phyloP scores from a whole-genome alignment of 2,888 invertebrate genomes.

The Spilarctia lutea region DNA sequence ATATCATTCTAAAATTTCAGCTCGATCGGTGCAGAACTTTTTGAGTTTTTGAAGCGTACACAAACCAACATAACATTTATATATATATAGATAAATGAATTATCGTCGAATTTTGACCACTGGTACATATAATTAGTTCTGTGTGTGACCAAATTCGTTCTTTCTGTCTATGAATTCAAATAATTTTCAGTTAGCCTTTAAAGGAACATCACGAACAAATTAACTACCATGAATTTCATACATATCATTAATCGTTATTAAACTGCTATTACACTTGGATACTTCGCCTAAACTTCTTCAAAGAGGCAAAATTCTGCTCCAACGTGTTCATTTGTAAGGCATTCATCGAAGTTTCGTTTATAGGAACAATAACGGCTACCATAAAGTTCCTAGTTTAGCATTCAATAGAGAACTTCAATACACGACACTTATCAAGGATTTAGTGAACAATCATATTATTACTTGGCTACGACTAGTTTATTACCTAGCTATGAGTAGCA shows the following conservation, averaged over 20 bases:
- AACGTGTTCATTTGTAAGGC: constrained; percentile 27
- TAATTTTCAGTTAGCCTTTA: neutral
- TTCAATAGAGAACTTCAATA: constrained; percentile 34
- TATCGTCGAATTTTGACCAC: too few species aligned
- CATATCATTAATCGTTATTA: constrained; percentile 1
- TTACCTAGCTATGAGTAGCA: neutral
- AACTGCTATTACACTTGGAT: neutral
- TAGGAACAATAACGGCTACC: constrained; percentile 35
- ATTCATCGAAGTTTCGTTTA: constrained; percentile 40
- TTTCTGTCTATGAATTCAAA: too few species aligned
- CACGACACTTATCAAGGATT: constrained; percentile 21
- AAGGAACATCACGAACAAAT: neutral
- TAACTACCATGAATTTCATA: neutral
- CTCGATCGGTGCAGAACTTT: too few species aligned
- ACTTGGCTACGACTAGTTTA: constrained; percentile 9
- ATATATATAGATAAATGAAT: too few species aligned
- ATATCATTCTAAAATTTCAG: too few species aligned
- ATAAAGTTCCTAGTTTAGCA: constrained; percentile 41
- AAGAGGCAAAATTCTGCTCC: constrained; percentile 10
- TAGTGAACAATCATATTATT: constrained; percentile 21
- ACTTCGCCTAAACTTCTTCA: neutral
- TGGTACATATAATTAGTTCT: too few species aligned
- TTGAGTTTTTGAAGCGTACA: too few species aligned
- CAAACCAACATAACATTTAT: too few species aligned
- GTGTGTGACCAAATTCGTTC: neutral